These are phyloP conservation scores for Phymorhynchus buccinoides DNA, from an alignment of 1,140 invertebrate species.

Conservation along the genomic window DNA sequence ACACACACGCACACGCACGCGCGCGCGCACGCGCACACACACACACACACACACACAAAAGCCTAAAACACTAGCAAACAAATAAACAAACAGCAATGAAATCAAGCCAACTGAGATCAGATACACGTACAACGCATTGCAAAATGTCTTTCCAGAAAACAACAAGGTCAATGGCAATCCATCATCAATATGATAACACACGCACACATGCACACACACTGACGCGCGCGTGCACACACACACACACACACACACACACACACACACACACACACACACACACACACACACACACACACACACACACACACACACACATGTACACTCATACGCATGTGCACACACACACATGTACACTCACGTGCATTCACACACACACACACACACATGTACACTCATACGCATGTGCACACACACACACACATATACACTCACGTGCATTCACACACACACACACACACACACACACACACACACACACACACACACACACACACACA, in stretches of 20 bases:
- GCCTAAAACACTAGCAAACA: no score
- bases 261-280: not conserved
- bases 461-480: not conserved
- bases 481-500: no score
- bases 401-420: not conserved
- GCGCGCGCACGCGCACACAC: not conserved
- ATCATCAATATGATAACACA: no score
- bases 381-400: not conserved
- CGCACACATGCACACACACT: no score
- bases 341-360: not conserved
- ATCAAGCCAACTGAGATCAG: no score
- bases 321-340: not conserved
- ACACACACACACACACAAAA: no score
- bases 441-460: not conserved
- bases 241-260: not conserved
- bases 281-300: not conserved
- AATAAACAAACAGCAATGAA: no score
- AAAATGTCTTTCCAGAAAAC: no score
- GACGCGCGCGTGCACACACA: constrained; percentile 9
- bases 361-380: not conserved
- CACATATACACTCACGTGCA: not conserved
- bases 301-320: not conserved
- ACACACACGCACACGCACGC: constrained; percentile 5
- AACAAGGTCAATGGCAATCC: no score
- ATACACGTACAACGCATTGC: no score